A percentile compares a stretch with the other conserved stretches of the same genome.
Evolutionary conservation across 2,888 invertebrate genomes (phyloP).

Genomic region (Drosophila affinis): DNA sequence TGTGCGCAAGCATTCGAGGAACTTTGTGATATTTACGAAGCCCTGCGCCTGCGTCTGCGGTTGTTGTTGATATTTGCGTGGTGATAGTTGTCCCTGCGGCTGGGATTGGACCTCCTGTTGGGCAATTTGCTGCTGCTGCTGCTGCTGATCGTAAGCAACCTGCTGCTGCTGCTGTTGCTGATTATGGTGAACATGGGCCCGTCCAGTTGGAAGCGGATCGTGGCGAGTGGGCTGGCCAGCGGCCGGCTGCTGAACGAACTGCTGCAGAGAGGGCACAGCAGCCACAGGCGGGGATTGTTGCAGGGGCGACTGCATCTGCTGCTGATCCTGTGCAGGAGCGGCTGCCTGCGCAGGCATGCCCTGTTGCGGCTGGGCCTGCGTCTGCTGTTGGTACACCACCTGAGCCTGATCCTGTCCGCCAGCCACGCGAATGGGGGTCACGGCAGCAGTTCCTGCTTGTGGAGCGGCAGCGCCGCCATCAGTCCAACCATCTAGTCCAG

Average conservation of each 20-base stretch:
- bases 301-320: slow-evolving; percentile 15
- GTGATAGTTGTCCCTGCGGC: slow-evolving; percentile 36
- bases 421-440: slow-evolving; percentile 45
- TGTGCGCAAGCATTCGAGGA: not conserved
- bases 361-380: slow-evolving; percentile 29
- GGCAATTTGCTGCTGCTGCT: slow-evolving; percentile 19
- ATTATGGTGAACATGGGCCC: slow-evolving; percentile 53
- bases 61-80: slow-evolving; percentile 17
- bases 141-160: slow-evolving; percentile 39
- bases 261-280: slow-evolving; percentile 45
- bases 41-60: slow-evolving; percentile 45
- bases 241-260: slow-evolving; percentile 54
- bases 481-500: slow-evolving; percentile 49
- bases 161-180: slow-evolving; percentile 37
- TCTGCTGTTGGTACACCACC: slow-evolving; percentile 6
- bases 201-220: slow-evolving; percentile 50
- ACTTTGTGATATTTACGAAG: slow-evolving; percentile 58
- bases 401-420: slow-evolving; percentile 58
- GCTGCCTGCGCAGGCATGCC: slow-evolving; percentile 2
- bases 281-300: slow-evolving; percentile 27
- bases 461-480: slow-evolving; percentile 25
- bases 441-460: slow-evolving; percentile 2
- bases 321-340: slow-evolving; percentile 13
- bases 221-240: slow-evolving; percentile 61
- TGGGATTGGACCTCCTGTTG: slow-evolving; percentile 17